phyloP scores from a whole-genome alignment of 2,888 invertebrate species.

The Xylocampa areola region DNA sequence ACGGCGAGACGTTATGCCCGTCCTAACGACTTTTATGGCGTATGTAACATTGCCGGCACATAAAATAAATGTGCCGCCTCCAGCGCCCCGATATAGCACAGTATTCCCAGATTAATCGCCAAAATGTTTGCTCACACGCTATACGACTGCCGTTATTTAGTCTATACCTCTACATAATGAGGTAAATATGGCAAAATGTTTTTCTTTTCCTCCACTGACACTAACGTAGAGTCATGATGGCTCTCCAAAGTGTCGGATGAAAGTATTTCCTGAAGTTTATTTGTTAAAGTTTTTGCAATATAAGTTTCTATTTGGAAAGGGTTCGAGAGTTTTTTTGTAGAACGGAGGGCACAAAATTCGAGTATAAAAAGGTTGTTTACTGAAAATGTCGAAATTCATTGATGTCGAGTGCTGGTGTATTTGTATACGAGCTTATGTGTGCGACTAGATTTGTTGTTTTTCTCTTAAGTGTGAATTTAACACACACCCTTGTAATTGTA shows the following conservation, averaged over 20 bases:
- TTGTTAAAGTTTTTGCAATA: conserved; percentile 57
- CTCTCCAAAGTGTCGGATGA: conserved; percentile 52
- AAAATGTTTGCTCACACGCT: conserved; percentile 86
- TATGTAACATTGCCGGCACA: conserved; percentile 89
- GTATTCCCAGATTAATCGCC: conserved; percentile 86
- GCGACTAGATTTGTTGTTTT: conserved; percentile 21
- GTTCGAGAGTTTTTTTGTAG: conserved; percentile 46
- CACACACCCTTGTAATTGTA: conserved; percentile 32
- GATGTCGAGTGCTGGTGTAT: conserved; percentile 37
- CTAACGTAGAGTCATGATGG: conserved; percentile 56
- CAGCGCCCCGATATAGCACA: conserved; percentile 81
- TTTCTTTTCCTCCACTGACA: conserved; percentile 60
- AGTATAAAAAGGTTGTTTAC: conserved; percentile 47
- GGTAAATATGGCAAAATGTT: conserved; percentile 74
- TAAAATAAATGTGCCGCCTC: conserved; percentile 89
- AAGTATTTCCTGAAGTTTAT: conserved; percentile 55
- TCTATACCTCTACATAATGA: conserved; percentile 75
- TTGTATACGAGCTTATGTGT: conserved; percentile 19
- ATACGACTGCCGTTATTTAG: conserved; percentile 77
- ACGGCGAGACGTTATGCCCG: conserved; percentile 88
- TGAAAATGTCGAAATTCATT: conserved; percentile 46
- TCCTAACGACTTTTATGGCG: conserved; percentile 90
- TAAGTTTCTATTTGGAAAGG: conserved; percentile 50
- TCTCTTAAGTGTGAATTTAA: conserved; percentile 32
- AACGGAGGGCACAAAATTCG: conserved; percentile 40